phyloP scores from a whole-genome alignment of 1,140 invertebrate species.

The Platorchestia sp. region DNA sequence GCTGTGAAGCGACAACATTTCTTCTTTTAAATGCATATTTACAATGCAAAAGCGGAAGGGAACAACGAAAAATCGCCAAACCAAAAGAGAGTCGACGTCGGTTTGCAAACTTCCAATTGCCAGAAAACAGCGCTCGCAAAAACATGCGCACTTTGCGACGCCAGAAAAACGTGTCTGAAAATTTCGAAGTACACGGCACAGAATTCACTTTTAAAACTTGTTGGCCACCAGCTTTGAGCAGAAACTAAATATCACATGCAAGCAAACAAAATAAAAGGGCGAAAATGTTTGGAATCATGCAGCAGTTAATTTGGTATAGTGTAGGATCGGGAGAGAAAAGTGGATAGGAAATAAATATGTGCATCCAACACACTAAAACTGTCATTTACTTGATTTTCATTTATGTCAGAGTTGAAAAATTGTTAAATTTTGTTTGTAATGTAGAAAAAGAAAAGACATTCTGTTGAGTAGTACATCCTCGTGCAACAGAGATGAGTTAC shows the following conservation, averaged over 20 bases:
- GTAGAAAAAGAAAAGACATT: too few relatives aligned
- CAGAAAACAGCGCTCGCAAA: not conserved
- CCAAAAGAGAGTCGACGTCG: not conserved
- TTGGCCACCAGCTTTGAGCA: not conserved
- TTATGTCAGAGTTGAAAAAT: not conserved
- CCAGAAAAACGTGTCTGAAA: not conserved
- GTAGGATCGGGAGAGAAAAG: not conserved
- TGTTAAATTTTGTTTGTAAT: not conserved
- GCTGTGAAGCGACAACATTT: not conserved
- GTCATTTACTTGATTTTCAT: not conserved
- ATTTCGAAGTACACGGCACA: not conserved
- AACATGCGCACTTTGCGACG: not conserved
- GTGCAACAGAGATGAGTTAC: too few relatives aligned
- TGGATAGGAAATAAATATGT: not conserved
- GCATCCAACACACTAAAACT: not conserved
- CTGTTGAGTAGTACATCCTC: too few relatives aligned
- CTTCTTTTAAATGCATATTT: not conserved
- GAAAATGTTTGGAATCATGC: not conserved
- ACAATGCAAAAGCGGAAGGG: not conserved
- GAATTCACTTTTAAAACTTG: not conserved
- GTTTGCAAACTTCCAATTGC: not conserved
- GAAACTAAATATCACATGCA: not conserved
- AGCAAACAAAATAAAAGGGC: not conserved
- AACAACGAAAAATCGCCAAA: not conserved
- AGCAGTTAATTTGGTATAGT: not conserved